Percentiles rank a stretch among this genome's conserved stretches.
These are phyloP conservation scores for Homarus americanus DNA, from an alignment of 1,140 invertebrate genomes.

Conservation along the genomic window DNA sequence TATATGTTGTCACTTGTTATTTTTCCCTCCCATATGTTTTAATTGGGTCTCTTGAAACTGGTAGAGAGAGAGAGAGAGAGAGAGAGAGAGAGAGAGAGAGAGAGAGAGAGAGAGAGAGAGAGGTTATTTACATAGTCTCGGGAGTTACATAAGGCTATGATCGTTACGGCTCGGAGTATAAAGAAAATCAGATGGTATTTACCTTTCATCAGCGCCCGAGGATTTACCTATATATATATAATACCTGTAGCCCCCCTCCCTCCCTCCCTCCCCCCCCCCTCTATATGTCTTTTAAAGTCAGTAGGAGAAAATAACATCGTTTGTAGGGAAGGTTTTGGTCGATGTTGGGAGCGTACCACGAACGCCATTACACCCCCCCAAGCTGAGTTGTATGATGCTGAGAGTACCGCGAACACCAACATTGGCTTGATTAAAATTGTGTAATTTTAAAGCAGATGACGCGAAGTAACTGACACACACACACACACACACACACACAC, in stretches of 20 bases:
- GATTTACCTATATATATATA: neutral
- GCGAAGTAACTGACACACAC: neutral
- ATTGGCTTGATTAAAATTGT: neutral
- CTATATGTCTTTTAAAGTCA: neutral
- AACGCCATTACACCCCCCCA: too few species aligned
- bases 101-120: neutral
- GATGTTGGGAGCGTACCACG: neutral
- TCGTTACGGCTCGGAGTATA: neutral
- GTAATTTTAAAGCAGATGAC: neutral
- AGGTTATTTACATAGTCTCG: too few species aligned
- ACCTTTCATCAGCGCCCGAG: neutral
- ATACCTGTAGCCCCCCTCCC: neutral
- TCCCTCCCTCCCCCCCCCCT: neutral
- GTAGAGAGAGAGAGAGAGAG: neutral
- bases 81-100: slow-evolving; percentile 14
- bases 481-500: neutral
- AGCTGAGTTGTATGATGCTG: neutral
- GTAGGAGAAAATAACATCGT: neutral
- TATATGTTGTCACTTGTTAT: too few species aligned
- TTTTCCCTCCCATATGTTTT: too few species aligned
- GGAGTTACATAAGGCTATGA: neutral
- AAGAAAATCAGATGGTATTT: neutral
- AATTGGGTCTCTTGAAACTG: too few species aligned
- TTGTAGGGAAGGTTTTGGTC: neutral
- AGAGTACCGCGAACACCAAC: neutral